These are phyloP conservation scores for Mus minutoides DNA, from an alignment of 2,797 vertebrate species.

Conservation along the genomic window DNA sequence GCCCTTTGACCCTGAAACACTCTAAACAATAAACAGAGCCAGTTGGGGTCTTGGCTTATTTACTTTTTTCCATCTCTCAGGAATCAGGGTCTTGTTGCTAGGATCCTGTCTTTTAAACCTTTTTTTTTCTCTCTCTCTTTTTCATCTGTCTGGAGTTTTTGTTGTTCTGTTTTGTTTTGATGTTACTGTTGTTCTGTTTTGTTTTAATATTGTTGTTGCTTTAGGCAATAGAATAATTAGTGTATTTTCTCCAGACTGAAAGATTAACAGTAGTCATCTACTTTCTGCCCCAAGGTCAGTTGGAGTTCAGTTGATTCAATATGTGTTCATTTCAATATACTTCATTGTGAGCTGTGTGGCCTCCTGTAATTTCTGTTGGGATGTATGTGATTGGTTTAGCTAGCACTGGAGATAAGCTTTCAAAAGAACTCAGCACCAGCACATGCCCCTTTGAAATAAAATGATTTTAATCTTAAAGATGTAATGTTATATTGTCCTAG, in stretches of 20 bases:
- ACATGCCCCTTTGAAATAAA: background rate
- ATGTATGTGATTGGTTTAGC: background rate
- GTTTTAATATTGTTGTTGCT: background rate
- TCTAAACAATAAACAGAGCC: background rate
- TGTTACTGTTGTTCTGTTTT: background rate
- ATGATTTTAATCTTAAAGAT: background rate
- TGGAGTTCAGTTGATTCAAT: background rate
- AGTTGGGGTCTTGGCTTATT: background rate
- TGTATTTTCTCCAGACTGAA: background rate
- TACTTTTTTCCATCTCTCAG: background rate
- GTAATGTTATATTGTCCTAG: background rate
- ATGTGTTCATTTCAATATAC: background rate
- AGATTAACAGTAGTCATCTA: background rate
- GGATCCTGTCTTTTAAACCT: background rate
- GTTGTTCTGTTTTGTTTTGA: too few species aligned
- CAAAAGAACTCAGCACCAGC: background rate
- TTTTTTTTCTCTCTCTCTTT: background rate
- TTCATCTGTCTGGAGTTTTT: background rate
- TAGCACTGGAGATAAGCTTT: constrained; percentile 27
- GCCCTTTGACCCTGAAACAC: background rate
- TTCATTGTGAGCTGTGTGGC: background rate
- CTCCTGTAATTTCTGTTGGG: background rate
- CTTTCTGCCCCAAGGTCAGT: background rate
- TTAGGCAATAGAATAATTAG: background rate
- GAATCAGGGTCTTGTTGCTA: background rate